Evolutionary conservation across 2,888 invertebrate species (phyloP).

Genomic region (Phania funesta): DNA sequence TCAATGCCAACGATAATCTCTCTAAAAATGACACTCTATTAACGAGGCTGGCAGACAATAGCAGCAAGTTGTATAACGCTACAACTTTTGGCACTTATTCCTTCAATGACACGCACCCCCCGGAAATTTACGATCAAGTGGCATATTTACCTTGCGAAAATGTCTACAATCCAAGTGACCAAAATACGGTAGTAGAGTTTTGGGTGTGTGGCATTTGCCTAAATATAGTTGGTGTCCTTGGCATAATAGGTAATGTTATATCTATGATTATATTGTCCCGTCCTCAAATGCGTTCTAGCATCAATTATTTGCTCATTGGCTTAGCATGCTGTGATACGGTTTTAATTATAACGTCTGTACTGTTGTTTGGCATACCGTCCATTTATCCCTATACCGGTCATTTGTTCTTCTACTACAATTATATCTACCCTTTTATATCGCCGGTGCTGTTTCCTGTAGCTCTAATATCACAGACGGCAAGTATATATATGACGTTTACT

Average conservation of each 20-base stretch:
- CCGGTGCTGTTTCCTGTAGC: constrained; percentile 91
- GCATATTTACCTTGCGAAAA: constrained; percentile 71
- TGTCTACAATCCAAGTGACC: constrained; percentile 73
- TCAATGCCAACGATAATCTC: constrained; percentile 44
- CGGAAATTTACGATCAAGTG: constrained; percentile 25
- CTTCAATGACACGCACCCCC: constrained; percentile 6
- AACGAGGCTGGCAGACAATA: constrained; percentile 3
- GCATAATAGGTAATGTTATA: constrained; percentile 93
- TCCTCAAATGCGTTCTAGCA: constrained; percentile 97
- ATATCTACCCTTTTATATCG: constrained; percentile 90
- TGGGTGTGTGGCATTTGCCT: constrained; percentile 90
- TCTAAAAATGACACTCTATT: constrained; percentile 12
- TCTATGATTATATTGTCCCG: constrained; percentile 94
- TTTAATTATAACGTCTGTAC: constrained; percentile 91
- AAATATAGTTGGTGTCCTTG: constrained; percentile 89
- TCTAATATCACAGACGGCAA: constrained; percentile 94
- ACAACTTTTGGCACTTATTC: background rate
- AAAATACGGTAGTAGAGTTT: constrained; percentile 85
- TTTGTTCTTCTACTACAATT: constrained; percentile 88
- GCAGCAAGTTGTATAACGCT: constrained; percentile 6
- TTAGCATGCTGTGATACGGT: constrained; percentile 96
- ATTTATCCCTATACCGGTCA: constrained; percentile 90
- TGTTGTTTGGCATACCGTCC: constrained; percentile 92
- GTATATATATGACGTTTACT: constrained; percentile 94
- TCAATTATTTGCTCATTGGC: constrained; percentile 95